Evolutionary conservation across 2,113 vertebrate species (phyloP).

Genomic region (Willisornis vidua): DNA sequence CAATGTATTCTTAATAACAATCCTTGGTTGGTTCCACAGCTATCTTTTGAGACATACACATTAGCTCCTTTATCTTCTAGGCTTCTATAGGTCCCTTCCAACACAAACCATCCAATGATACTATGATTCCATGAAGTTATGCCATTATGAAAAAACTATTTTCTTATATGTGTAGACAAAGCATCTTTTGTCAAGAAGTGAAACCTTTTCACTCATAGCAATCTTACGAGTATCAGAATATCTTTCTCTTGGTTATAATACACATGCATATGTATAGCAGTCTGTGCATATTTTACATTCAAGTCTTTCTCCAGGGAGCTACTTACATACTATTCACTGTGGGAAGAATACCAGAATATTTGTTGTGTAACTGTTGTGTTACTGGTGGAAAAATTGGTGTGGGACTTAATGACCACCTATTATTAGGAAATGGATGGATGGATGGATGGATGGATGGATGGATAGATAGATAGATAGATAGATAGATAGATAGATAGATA

Average conservation of each 20-base stretch:
- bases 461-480: neutral
- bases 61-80: neutral
- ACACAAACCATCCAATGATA: neutral
- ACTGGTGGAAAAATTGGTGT: neutral
- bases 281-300: neutral
- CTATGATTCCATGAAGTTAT: neutral
- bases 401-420: neutral
- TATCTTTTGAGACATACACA: neutral
- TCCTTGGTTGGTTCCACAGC: neutral
- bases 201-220: neutral
- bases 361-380: neutral
- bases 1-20: neutral
- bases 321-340: neutral
- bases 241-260: neutral
- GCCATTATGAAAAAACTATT: neutral
- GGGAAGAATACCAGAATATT: neutral
- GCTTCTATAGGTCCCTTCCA: neutral
- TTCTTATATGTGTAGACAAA: neutral
- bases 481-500: no score
- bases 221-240: neutral
- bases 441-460: no score
- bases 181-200: neutral
- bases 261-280: neutral
- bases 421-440: neutral
- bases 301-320: neutral